Base-by-base conservation (phyloP, 1,140 invertebrate species). In the Ceratina japonica region DNA sequence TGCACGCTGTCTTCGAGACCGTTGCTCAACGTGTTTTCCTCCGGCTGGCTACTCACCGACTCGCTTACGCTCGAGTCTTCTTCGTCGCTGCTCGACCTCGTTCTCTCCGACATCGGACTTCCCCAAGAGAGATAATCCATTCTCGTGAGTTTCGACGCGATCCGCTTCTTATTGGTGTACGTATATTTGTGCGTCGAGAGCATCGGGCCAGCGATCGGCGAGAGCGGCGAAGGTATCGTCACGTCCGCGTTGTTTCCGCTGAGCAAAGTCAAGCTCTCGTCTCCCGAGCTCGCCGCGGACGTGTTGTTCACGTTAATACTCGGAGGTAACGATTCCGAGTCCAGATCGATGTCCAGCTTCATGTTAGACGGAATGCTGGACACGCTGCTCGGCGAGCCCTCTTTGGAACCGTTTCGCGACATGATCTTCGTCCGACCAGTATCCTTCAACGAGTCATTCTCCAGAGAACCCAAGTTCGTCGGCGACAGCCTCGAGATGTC, bases 141-240 rank as follows among this genome's bases (percentile, higher is more conserved):
- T 2, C 87, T 80, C 0, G 85, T 72, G 5, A 90, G 79, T 54
- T 91, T 91, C 1, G 80, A 78, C 18, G 84, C 70, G 2, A 85
- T 62, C 1, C 90, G 89, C n/a, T 92, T 92, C 44, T 92, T 92
- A 63, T 93, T 93, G 2, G 90, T 61, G 61, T 93, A 93, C 0
- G 91, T 92, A 64, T 90, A 92, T 56, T 92, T 92, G 86, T 92
- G 90, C 79, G 90, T 91, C n/a, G 91, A 88, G 0, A 92, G 71
- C 3, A 93, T 79, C 13, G 92, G 90, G 0, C 91, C 91, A 16
- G 91, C 89, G n/a, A 92, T 88, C 0, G 91, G 91, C 20, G 91
- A 92, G 0, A 92, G 81, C 0, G 92, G 91, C 15, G 91, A 93
- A 0, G 90, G 87, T 80, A 92, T 91, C 0, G 91, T 91, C 0